Percentiles rank a stretch among this genome's conserved stretches.
phyloP scores from a whole-genome alignment of 1,140 invertebrate genomes.

The Nasonia longicornis region DNA sequence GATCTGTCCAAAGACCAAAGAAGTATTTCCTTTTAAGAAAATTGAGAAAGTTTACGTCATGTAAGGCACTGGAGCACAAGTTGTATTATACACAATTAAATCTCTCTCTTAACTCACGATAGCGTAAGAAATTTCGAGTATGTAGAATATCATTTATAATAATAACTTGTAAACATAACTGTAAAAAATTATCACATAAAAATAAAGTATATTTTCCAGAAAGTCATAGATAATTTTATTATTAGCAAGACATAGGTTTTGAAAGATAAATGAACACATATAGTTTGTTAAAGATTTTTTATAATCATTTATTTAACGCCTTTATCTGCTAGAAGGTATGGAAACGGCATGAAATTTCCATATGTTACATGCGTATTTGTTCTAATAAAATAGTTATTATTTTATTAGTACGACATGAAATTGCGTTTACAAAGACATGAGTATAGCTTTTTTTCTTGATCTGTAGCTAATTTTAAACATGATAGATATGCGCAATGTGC shows the following conservation, averaged over 20 bases:
- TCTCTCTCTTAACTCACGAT: slow-evolving; percentile 27
- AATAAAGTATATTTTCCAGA: slow-evolving; percentile 48
- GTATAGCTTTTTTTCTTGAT: background rate
- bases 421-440: background rate
- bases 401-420: background rate
- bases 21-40: slow-evolving; percentile 88
- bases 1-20: slow-evolving; percentile 92
- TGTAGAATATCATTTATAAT: slow-evolving; percentile 41
- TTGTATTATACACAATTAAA: slow-evolving; percentile 52
- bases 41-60: slow-evolving; percentile 96
- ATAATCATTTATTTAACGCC: slow-evolving; percentile 48
- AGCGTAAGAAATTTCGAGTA: slow-evolving; percentile 41
- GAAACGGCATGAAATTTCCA: slow-evolving; percentile 28
- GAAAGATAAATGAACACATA: background rate
- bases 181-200: slow-evolving; percentile 46
- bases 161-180: slow-evolving; percentile 43
- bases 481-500: background rate
- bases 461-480: no score
- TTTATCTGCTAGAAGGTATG: slow-evolving; percentile 38
- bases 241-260: slow-evolving; percentile 46
- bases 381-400: background rate
- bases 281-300: slow-evolving; percentile 28
- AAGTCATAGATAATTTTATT: slow-evolving; percentile 33
- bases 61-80: slow-evolving; percentile 72
- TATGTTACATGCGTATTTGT: background rate